Evolutionary conservation across 2,888 invertebrate genomes (phyloP), one percentile per base, ranked within the genome.

Genomic region (Drosophila peninsularis): DNA sequence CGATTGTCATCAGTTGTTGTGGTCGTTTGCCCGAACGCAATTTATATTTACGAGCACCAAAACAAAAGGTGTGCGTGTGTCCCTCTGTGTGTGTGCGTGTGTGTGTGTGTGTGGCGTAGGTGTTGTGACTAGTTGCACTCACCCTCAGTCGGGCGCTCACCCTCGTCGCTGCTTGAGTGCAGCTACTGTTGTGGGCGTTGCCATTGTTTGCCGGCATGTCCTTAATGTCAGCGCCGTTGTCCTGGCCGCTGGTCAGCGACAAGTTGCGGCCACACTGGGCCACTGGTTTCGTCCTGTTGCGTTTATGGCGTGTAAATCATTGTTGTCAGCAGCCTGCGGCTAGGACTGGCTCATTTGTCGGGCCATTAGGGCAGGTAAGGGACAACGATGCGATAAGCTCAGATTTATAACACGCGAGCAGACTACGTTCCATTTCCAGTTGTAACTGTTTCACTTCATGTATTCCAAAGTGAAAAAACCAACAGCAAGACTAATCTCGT

Each of bases 221-320:
- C 75, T 72, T 69, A 65, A 68, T 75, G 75, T 74, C 71, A 69
- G 50, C 42, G 60, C 71, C 54, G 57, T 65, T 71, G 80, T 63
- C 56, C 69, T 71, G 68, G 62, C 62, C 70, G 60, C 62, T 76
- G 80, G 78, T 72, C 80, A 80, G 58, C 62, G 50, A 49, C 62
- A 57, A 65, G 67, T 58, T 62, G 63, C 64, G 50, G 55, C 71
- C 63, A 62, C 67, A 71, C 45, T 41, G 21, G 27, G 5, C 13
- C 36, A 63, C 37, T 30, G 36, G 32, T 21, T 32, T 49, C 27
- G 34, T 32, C 55, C 44, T 52, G 63, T 71, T 72, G 71, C 54
- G 66, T 76, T 82, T 77, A 82, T 82, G 82, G 71, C 82, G 70
- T 75, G 75, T 83, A 84, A 83, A 82, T 84, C 82, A 82, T 69